A percentile compares a stretch with the other conserved stretches of the same genome.
Evolutionary conservation across 2,797 vertebrate species (phyloP).

Genomic region (Hydrolagus colliei): DNA sequence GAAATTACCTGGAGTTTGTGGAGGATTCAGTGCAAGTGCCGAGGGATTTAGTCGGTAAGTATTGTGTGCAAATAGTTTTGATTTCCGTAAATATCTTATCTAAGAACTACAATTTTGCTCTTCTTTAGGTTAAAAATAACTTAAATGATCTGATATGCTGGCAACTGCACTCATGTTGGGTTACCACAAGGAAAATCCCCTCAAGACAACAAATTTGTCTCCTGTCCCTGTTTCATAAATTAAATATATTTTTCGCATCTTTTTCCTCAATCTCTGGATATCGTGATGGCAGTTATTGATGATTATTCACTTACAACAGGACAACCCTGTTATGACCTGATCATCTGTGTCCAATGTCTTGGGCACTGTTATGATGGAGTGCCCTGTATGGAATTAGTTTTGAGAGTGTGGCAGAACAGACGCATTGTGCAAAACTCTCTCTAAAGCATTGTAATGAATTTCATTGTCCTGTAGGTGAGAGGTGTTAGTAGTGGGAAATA

Average conservation of each 20-base stretch:
- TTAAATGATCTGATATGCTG: background rate
- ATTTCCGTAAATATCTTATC: background rate
- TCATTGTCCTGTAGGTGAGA: too few species aligned
- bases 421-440: background rate
- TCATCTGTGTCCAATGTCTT: too few species aligned
- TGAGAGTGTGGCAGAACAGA: background rate
- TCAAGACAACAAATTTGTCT: too few species aligned
- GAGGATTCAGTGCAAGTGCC: constrained; percentile 97
- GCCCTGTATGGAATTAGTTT: background rate
- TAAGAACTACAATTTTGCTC: too few species aligned
- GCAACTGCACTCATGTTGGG: too few species aligned
- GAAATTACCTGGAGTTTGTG: constrained; percentile 86
- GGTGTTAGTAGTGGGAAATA: too few species aligned
- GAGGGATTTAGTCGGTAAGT: constrained; percentile 90
- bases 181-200: too few species aligned
- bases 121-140: background rate
- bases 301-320: background rate
- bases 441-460: too few species aligned
- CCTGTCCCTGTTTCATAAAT: too few species aligned
- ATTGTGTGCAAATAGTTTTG: constrained; percentile 39
- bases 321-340: too few species aligned
- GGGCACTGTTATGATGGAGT: too few species aligned
- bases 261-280: background rate
- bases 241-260: background rate
- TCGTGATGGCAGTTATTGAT: background rate